Evolutionary conservation across 2,888 invertebrate species (phyloP).

Genomic region (Myathropa florea): DNA sequence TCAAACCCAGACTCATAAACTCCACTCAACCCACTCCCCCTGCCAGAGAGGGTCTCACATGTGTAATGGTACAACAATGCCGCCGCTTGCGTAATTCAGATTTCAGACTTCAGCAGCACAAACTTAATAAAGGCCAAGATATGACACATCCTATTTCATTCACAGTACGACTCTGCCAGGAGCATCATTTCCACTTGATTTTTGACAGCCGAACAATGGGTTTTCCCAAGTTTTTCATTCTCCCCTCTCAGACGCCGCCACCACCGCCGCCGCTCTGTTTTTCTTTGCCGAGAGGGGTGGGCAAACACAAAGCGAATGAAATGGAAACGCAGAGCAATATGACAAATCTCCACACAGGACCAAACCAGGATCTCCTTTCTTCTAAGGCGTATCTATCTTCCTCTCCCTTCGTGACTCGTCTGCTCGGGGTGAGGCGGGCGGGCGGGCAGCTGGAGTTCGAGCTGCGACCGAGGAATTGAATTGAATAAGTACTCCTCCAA

Average conservation of each 20-base stretch:
- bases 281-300: not conserved
- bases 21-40: not conserved
- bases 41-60: not conserved
- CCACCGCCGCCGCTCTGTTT: not conserved
- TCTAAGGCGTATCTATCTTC: not conserved
- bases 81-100: not conserved
- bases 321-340: not conserved
- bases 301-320: constrained; percentile 1
- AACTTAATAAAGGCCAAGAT: constrained; percentile 1
- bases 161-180: constrained; percentile 12
- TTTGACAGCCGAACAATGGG: constrained; percentile 50
- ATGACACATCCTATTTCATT: constrained; percentile 34
- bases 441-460: not conserved
- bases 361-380: not conserved
- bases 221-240: not conserved
- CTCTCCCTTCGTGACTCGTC: not conserved
- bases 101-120: not conserved
- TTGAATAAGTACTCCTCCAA: constrained; percentile 5
- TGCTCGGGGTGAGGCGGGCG: no score
- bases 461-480: not conserved
- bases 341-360: not conserved
- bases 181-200: constrained; percentile 35
- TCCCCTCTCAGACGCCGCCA: not conserved
- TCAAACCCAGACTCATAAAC: not conserved
- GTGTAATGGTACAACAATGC: not conserved